phyloP scores from a whole-genome alignment of 2,797 vertebrate species.

The Halcyon chelicuti region DNA sequence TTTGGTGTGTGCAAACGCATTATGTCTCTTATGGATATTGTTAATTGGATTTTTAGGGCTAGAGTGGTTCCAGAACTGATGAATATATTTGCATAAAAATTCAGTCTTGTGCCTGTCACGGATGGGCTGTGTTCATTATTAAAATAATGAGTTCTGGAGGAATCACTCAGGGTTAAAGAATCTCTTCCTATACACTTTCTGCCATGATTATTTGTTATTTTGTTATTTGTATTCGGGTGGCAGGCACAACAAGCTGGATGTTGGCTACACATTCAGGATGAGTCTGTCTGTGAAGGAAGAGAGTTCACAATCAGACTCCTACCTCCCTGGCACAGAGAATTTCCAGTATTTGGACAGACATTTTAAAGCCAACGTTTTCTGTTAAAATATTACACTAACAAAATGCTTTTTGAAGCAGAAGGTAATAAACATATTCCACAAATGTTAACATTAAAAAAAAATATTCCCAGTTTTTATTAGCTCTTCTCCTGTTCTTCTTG shows the following conservation, averaged over 20 bases:
- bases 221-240: background rate
- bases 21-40: background rate
- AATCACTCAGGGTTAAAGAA: conserved; percentile 14
- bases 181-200: background rate
- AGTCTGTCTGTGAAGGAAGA: background rate
- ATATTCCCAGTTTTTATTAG: background rate
- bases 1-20: background rate
- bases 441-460: background rate
- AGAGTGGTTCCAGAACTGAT: background rate
- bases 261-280: background rate
- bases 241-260: background rate
- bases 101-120: conserved; percentile 10
- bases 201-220: background rate
- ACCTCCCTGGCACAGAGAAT: background rate
- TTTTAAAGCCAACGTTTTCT: background rate
- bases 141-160: conserved; percentile 22
- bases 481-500: background rate
- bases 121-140: conserved; percentile 37
- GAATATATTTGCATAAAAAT: conserved; percentile 36
- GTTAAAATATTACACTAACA: background rate
- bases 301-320: background rate
- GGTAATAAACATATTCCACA: background rate
- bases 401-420: background rate
- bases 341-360: background rate
- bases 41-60: conserved; percentile 49